phyloP scores from a whole-genome alignment of 2,797 vertebrate genomes.

The Malacoctenus gilli region DNA sequence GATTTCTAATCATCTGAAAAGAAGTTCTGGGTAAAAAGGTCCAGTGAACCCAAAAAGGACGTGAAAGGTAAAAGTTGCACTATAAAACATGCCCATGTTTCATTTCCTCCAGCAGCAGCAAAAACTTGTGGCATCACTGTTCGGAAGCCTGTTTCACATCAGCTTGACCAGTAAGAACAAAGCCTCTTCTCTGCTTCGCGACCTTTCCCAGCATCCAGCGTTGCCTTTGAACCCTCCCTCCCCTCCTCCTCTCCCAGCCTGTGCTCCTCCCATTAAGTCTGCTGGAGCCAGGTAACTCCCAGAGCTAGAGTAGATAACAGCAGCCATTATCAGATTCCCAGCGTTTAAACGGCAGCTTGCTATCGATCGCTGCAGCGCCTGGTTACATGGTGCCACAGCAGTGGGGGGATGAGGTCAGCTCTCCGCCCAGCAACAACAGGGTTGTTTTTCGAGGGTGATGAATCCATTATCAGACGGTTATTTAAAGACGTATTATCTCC shows the following conservation, averaged over 20 bases:
- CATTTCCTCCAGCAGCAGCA: too few relatives aligned
- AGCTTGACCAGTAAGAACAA: conserved; percentile 1
- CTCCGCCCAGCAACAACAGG: neutral
- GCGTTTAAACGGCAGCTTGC: conserved; percentile 54
- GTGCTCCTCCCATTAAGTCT: conserved; percentile 24
- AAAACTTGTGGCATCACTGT: too few relatives aligned
- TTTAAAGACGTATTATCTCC: too few relatives aligned
- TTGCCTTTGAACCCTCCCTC: conserved; percentile 1
- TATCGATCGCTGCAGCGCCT: conserved; percentile 58
- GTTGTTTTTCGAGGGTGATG: neutral
- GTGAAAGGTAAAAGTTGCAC: too few relatives aligned
- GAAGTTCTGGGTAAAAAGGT: too few relatives aligned
- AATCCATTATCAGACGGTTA: neutral
- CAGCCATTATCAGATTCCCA: conserved; percentile 71
- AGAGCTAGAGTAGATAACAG: conserved; percentile 67
- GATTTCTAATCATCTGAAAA: too few relatives aligned
- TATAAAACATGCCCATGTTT: too few relatives aligned
- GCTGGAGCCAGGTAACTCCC: conserved; percentile 71
- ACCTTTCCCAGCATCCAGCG: conserved; percentile 1
- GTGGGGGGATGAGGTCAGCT: conserved; percentile 13
- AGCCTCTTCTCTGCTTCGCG: neutral
- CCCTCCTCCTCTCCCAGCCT: neutral
- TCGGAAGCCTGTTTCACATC: neutral
- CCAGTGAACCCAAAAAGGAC: too few relatives aligned
- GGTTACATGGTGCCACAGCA: conserved; percentile 49